Base-by-base conservation (phyloP, 2,888 invertebrate genomes). In the Trissonchulus latispiculum region DNA sequence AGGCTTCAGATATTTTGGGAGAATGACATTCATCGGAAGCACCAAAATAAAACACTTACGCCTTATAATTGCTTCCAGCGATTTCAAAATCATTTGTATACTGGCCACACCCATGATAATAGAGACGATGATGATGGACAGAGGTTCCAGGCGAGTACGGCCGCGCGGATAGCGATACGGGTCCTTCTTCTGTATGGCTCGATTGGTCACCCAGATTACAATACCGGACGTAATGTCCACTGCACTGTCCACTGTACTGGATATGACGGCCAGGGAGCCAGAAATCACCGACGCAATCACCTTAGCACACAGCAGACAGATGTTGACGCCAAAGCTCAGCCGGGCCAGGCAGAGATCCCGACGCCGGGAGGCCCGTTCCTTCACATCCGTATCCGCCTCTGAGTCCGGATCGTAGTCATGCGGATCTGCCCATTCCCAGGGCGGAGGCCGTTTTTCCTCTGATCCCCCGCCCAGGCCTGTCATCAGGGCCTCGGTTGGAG, bases 31-130 rank as follows among this genome's bases (percentile, higher is more conserved):
- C n/a, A n/a, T n/a, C n/a, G n/a, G n/a, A n/a, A n/a, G n/a, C n/a
- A n/a, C n/a, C n/a, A n/a, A n/a, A n/a, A n/a, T n/a, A n/a, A n/a
- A n/a, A n/a, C n/a, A n/a, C n/a, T n/a, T n/a, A n/a, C n/a, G n/a
- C n/a, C n/a, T n/a, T n/a, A 68, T 33, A 48, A 78, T 77, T 28
- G 77, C 70, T 28, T 77, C 75, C n/a, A 77, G 62, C 1, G 82
- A 79, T 31, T 79, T 75, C 28, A 80, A 75, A 36, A 82, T 82
- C 68, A 86, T 79, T 76, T 85, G 84, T 2, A 85, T 76, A 31
- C 84, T 83, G 1, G 86, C 85, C 32, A 85, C 80, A 23, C 83
- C 84, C 86, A 86, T 86, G 31, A 86, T 82, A 15, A 85, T 84
- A 2, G 84, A 83, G 69, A 86, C 79, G 36, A 85, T 81, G 0